Conservation (phyloP, 2,888 invertebrate species). For the Metellina segmentata region DNA sequence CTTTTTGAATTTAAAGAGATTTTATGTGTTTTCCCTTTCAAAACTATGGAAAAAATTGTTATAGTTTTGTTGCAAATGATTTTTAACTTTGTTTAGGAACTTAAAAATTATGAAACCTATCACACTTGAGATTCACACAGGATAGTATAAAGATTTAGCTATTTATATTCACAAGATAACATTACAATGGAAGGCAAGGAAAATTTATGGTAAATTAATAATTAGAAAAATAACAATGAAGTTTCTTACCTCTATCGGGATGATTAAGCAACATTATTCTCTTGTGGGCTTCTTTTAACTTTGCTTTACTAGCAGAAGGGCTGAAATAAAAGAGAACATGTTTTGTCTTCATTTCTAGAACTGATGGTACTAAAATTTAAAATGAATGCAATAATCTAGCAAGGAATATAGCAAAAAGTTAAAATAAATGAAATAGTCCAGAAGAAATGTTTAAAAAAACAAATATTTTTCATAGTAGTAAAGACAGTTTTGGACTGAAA, state of each 20-base stretch:
- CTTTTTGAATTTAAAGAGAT: too few relatives aligned
- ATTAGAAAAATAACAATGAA: background rate
- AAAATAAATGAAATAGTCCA: background rate
- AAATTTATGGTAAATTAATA: background rate
- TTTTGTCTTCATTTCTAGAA: background rate
- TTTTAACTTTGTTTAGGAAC: too few relatives aligned
- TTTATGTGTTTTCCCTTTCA: too few relatives aligned
- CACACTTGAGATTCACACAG: too few relatives aligned
- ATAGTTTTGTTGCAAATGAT: too few relatives aligned
- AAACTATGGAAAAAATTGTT: too few relatives aligned
- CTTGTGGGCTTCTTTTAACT: slow-evolving; percentile 91
- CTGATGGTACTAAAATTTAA: background rate
- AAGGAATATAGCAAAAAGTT: too few relatives aligned
- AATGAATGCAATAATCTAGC: background rate
- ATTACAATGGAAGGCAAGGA: background rate
- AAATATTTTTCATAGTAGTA: background rate
- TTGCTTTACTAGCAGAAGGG: slow-evolving; percentile 81
- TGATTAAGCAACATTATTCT: slow-evolving; percentile 98
- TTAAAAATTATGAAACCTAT: too few relatives aligned
- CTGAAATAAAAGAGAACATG: slow-evolving; percentile 75
- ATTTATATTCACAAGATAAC: background rate
- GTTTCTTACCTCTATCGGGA: slow-evolving; percentile 88
- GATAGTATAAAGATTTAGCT: slow-evolving; percentile 12
- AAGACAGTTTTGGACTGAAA: too few relatives aligned
- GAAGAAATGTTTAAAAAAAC: background rate